These are phyloP conservation scores for Mus spicilegus DNA, from an alignment of 2,113 vertebrate genomes.

Conservation along the genomic window DNA sequence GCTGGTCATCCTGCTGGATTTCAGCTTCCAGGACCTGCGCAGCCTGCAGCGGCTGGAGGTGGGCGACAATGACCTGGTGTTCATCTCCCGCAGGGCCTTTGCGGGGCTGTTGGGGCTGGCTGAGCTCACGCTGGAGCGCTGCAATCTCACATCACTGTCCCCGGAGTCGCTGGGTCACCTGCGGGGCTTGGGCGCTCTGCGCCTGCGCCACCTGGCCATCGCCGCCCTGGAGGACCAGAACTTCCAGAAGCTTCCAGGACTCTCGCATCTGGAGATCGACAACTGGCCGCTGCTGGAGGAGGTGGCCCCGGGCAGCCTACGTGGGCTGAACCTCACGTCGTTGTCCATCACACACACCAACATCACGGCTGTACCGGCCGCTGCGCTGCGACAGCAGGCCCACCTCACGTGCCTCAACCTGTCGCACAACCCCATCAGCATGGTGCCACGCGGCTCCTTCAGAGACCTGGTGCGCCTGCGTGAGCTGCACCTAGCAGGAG, in stretches of 20 bases:
- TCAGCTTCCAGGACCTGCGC: slow-evolving; percentile 94
- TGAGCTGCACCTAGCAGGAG: slow-evolving; percentile 95
- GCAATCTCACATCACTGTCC: slow-evolving; percentile 96
- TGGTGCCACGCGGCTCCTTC: slow-evolving; percentile 94
- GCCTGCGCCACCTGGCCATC: slow-evolving; percentile 95
- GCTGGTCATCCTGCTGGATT: slow-evolving; percentile 97
- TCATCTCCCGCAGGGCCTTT: slow-evolving; percentile 97
- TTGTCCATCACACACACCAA: slow-evolving; percentile 98
- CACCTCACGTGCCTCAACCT: slow-evolving; percentile 96
- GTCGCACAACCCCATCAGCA: slow-evolving; percentile 96
- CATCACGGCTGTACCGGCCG: slow-evolving; percentile 94
- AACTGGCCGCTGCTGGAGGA: slow-evolving; percentile 96
- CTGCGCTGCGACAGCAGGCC: slow-evolving; percentile 93
- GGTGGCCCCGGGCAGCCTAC: slow-evolving; percentile 93
- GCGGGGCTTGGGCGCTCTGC: slow-evolving; percentile 91
- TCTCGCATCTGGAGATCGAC: slow-evolving; percentile 95
- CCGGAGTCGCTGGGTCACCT: slow-evolving; percentile 95
- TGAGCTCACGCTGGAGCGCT: slow-evolving; percentile 95
- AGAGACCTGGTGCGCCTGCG: slow-evolving; percentile 94
- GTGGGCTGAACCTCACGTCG: slow-evolving; percentile 95
- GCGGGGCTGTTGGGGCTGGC: slow-evolving; percentile 92
- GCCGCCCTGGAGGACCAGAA: slow-evolving; percentile 94
- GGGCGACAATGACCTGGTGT: slow-evolving; percentile 97
- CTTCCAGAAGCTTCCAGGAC: slow-evolving; percentile 91
- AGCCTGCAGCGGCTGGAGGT: slow-evolving; percentile 94